Base-by-base conservation (phyloP, 2,888 invertebrate genomes). In the Toxonevra muliebris region DNA sequence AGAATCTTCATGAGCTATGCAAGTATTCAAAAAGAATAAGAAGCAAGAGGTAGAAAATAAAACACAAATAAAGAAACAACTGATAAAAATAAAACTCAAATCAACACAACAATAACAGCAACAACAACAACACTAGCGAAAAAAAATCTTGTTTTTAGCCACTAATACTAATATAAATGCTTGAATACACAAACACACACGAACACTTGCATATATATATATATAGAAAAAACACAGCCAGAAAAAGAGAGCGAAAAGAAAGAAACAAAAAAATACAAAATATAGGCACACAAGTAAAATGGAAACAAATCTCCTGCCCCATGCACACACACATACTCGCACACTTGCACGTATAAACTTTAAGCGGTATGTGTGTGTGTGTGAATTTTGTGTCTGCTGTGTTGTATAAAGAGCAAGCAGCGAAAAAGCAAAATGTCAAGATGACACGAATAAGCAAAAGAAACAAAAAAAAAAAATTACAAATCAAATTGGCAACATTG, bases 21-120 rank as follows among this genome's bases (percentile, higher is more conserved):
- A 7, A 30, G 30, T 30, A 30, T 30, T 30, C 30, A 30, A 30
- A 7, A 30, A 30, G 30, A 30, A 2, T 7, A 30, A 30, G 30
- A n/a, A 48, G 57, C 12, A 55, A 55, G 40, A 19, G 13, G 40
- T 8, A 12, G 5, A 48, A 17, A 17, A 41, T 48, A 45, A 48
- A 64, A 10, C 40, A 64, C 15, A 13, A 48, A 17, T 41, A 15
- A 63, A 63, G 63, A 64, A 64, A 64, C 48, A 57, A 41, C 17
- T 64, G 57, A 64, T 64, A 64, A 64, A 64, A 64, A 64, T 64
- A 64, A 57, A 65, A 65, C 42, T 20, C 13, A 43, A 59, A 65
- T 40, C n/a, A 59, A 59, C 43, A 60, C 58, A 58, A 65, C n/a
- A n/a, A n/a, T n/a, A n/a, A n/a, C n/a, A n/a, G n/a, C n/a, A n/a